Evolutionary conservation across 2,797 vertebrate genomes (phyloP).

Genomic region (Gymnoscopelus microlampas): DNA sequence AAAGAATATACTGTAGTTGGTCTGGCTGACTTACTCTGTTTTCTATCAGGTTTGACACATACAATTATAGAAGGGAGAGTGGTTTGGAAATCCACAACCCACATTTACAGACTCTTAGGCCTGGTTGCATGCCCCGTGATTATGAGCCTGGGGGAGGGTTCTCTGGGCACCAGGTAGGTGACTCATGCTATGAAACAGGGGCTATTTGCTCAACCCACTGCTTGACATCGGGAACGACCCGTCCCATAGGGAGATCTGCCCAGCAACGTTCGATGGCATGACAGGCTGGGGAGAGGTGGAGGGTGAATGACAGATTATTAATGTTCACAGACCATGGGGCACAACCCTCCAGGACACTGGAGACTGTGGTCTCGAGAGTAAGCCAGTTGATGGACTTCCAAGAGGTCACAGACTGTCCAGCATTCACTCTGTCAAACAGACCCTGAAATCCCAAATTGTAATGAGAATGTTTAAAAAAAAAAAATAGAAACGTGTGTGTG

Average conservation of each 20-base stretch:
- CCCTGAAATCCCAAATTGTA: background rate
- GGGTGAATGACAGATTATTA: slow-evolving; percentile 31
- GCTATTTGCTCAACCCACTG: slow-evolving; percentile 54
- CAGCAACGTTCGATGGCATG: slow-evolving; percentile 40
- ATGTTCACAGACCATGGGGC: slow-evolving; percentile 32
- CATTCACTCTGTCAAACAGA: background rate
- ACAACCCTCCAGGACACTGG: slow-evolving; percentile 12
- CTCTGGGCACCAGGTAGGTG: slow-evolving; percentile 46
- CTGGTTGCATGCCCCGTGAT: slow-evolving; percentile 45
- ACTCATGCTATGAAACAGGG: slow-evolving; percentile 61
- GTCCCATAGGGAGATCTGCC: slow-evolving; percentile 54
- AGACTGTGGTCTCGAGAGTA: background rate
- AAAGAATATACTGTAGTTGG: background rate
- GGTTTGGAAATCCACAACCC: slow-evolving; percentile 28
- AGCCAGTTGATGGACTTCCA: background rate
- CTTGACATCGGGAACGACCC: slow-evolving; percentile 44
- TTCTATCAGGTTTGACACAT: slow-evolving; percentile 25
- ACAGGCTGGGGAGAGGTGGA: slow-evolving; percentile 7
- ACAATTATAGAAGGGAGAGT: slow-evolving; percentile 17
- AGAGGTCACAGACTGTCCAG: background rate
- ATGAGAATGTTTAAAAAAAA: background rate
- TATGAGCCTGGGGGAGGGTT: slow-evolving; percentile 18
- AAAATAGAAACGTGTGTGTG: too few relatives aligned
- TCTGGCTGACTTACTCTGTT: slow-evolving; percentile 6
- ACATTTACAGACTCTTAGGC: slow-evolving; percentile 39